phyloP scores from a whole-genome alignment of 2,888 invertebrate species.

The Calephelis perditalis region DNA sequence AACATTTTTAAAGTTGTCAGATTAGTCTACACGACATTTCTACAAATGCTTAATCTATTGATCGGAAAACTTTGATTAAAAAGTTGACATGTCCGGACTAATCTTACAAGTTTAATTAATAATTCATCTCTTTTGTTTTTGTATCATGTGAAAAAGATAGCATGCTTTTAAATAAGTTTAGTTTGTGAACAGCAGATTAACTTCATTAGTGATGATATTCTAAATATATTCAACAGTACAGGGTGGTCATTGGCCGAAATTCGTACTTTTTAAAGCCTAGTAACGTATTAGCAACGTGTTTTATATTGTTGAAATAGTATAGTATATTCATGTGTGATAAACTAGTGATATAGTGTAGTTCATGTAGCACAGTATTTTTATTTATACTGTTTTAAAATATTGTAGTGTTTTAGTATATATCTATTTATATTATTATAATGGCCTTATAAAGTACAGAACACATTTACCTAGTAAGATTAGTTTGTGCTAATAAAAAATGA shows the following conservation, averaged over 20 bases:
- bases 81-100: too few species aligned
- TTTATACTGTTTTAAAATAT: neutral
- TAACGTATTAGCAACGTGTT: neutral
- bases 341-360: neutral
- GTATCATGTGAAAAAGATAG: too few species aligned
- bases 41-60: neutral
- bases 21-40: too few species aligned
- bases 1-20: too few species aligned
- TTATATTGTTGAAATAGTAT: neutral
- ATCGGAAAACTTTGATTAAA: neutral
- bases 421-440: neutral
- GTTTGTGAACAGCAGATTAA: too few species aligned
- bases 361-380: neutral
- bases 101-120: neutral
- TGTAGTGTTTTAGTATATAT: neutral
- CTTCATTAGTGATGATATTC: neutral
- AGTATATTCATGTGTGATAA: conserved; percentile 2
- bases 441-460: neutral
- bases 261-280: neutral
- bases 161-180: too few species aligned
- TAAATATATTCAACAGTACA: neutral
- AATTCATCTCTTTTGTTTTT: too few species aligned
- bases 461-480: neutral
- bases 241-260: neutral
- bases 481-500: neutral